These are phyloP conservation scores for Entomobrya multifasciata DNA, from an alignment of 2,888 invertebrate species.

Conservation along the genomic window DNA sequence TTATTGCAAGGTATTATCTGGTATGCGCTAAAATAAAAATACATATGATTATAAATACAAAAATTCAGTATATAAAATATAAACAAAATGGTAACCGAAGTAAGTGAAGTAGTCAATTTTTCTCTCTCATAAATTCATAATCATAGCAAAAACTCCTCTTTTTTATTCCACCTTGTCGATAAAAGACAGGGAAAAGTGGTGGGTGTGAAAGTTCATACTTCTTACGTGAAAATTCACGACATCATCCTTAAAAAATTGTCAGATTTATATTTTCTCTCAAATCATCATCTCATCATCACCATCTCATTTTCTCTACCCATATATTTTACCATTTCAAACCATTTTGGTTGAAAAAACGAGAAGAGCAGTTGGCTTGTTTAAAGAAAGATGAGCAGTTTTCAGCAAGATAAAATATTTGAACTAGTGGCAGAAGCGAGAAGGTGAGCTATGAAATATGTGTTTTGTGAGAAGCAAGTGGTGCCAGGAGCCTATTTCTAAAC, in stretches of 20 bases:
- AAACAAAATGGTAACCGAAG: not conserved
- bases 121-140: not conserved
- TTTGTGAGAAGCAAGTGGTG: constrained; percentile 60
- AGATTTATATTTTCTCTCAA: constrained; percentile 29
- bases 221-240: not conserved
- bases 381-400: constrained; percentile 53
- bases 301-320: not conserved
- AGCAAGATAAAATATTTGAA: constrained; percentile 49
- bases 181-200: constrained; percentile 46
- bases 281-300: not conserved
- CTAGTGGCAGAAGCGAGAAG: constrained; percentile 34
- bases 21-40: too few species aligned
- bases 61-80: not conserved
- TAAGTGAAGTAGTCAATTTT: constrained; percentile 3
- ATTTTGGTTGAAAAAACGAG: constrained; percentile 21
- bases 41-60: too few species aligned
- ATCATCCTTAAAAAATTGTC: not conserved
- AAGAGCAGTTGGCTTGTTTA: constrained; percentile 58
- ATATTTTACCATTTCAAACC: not conserved
- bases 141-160: not conserved
- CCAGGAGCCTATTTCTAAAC: constrained; percentile 49
- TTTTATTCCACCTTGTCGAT: constrained; percentile 9
- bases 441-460: constrained; percentile 40
- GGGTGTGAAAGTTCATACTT: constrained; percentile 46
- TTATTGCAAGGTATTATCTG: too few species aligned